Base-by-base conservation (phyloP, 2,888 invertebrate genomes). In the Agonum fuliginosum region DNA sequence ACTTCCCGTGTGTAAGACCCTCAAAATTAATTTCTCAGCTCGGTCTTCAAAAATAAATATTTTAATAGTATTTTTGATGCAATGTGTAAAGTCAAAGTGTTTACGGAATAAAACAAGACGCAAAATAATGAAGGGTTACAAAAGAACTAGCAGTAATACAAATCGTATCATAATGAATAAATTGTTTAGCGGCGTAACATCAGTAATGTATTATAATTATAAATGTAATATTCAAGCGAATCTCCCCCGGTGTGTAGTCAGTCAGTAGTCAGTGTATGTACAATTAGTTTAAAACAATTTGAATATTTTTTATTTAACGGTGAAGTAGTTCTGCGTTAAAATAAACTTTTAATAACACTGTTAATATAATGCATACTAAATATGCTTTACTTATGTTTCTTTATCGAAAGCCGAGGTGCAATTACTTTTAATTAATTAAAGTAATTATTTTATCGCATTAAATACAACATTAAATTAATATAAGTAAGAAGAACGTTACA, bases 361-460 rank as follows among this genome's bases (percentile, higher is more conserved):
- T 41, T 62, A 74, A 46, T 65, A 48, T 65, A 65, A 65, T 65
- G 74, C 74, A 74, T 74, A 74, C 65, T 74, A 65, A 74, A 74
- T 46, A 43, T 20, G 70, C 24, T 48, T 71, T 30, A 43, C 43
- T 65, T 41, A 46, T 48, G 46, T 62, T 74, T 51, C 54, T 54
- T 72, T 72, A 54, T 22, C 20, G 34, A 72, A 72, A 54, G 74
- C 74, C 74, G 74, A 74, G 65, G 30, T 74, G 65, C 65, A 74
- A 74, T 74, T 74, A 74, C 48, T 62, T 62, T 27, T 74, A 74
- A 74, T 62, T 74, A 65, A 74, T 74, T 74, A 27, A 74, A 41
- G 74, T 43, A 74, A 74, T 74, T 74, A 74, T 74, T 74, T 74
- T 19, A 20, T 62, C 46, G 74, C 65, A 74, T 74, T 74, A 74